These are phyloP conservation scores for Paramacrobiotus metropolitanus DNA, from an alignment of 1,140 invertebrate species.

Conservation along the genomic window DNA sequence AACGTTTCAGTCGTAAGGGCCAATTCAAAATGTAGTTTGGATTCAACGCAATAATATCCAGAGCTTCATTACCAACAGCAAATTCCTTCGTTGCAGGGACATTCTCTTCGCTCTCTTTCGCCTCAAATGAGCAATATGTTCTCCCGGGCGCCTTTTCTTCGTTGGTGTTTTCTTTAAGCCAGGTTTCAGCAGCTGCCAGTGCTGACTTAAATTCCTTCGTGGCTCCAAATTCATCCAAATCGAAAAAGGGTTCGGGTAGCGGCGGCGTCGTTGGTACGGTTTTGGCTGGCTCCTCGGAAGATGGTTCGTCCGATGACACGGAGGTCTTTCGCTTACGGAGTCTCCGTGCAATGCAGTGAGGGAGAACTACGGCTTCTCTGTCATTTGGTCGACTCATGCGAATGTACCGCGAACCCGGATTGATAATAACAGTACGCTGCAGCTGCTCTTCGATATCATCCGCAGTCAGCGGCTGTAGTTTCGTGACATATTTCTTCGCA, in stretches of 20 bases:
- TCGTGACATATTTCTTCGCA: constrained; percentile 1
- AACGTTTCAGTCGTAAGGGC: constrained; percentile 56
- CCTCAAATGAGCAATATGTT: background rate
- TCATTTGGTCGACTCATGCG: constrained; percentile 70
- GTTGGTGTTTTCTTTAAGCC: background rate
- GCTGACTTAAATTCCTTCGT: constrained; percentile 8
- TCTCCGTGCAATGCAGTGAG: constrained; percentile 54
- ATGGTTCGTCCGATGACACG: no score
- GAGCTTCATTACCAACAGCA: constrained; percentile 8
- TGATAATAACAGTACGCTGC: constrained; percentile 51
- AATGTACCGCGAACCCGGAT: constrained; percentile 69
- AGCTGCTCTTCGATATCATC: constrained; percentile 9
- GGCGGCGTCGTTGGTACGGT: no score
- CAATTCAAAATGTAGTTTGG: constrained; percentile 49
- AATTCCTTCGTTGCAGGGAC: constrained; percentile 4
- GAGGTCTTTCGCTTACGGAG: no score
- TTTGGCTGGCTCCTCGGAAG: no score
- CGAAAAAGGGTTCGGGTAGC: constrained; percentile 6
- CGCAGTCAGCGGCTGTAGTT: background rate
- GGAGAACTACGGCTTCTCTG: constrained; percentile 49
- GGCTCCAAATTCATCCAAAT: constrained; percentile 15
- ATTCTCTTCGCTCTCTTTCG: constrained; percentile 1
- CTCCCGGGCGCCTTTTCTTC: background rate
- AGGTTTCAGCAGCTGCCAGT: background rate
- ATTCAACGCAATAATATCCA: background rate